These are phyloP conservation scores for Myrmophylax atrothorax DNA, from an alignment of 2,113 vertebrate species.

Conservation along the genomic window DNA sequence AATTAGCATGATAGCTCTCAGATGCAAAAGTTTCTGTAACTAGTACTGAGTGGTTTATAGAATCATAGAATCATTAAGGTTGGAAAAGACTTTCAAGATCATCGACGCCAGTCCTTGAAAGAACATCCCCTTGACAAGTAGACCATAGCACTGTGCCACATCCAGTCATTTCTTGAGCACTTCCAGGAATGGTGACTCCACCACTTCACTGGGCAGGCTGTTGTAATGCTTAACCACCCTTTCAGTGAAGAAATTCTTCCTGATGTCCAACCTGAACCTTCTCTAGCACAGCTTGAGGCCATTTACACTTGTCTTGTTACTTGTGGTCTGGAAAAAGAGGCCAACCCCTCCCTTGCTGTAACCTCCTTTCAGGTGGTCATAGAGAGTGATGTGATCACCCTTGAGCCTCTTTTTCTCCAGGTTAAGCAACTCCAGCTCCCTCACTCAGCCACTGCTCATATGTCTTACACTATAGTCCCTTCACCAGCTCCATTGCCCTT, in stretches of 20 bases:
- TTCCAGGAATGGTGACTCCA: background rate
- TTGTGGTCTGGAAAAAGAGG: background rate
- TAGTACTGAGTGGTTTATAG: background rate
- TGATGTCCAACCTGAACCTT: background rate
- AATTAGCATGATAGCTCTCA: background rate
- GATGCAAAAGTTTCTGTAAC: background rate
- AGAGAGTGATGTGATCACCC: background rate
- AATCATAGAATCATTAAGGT: background rate
- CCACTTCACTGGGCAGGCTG: background rate
- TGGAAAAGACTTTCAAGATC: background rate
- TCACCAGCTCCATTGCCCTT: rapidly evolving
- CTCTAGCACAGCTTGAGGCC: background rate
- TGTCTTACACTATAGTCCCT: background rate
- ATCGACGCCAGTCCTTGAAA: background rate
- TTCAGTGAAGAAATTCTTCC: background rate
- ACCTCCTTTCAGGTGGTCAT: background rate
- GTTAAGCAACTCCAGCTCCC: background rate
- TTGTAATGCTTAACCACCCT: background rate
- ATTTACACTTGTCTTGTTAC: background rate
- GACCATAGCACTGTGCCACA: background rate
- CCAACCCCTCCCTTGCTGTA: background rate
- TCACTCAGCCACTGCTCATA: background rate
- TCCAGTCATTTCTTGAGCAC: background rate
- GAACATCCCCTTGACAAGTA: background rate
- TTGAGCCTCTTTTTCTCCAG: background rate